A percentile compares a stretch with the other conserved stretches of the same genome.
These are phyloP conservation scores for Thelaira solivaga DNA, from an alignment of 2,888 invertebrate genomes.

Conservation along the genomic window DNA sequence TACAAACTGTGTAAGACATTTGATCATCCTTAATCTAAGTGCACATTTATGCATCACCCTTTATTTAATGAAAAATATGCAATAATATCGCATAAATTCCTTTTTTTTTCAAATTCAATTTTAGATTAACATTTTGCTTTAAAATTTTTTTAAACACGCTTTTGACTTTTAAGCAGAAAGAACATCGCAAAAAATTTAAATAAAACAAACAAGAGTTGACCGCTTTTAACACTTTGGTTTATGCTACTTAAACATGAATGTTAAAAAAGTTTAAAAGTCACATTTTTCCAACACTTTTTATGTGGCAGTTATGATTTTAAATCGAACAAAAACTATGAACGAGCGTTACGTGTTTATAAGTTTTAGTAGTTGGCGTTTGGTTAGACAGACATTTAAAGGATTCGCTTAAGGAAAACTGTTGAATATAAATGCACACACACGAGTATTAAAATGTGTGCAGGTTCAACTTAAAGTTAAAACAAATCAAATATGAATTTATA, in stretches of 20 bases:
- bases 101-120: too few relatives aligned
- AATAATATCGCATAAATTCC: too few relatives aligned
- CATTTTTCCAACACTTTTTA: conserved; percentile 46
- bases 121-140: not conserved
- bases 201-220: conserved; percentile 22
- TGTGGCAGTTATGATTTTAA: conserved; percentile 53
- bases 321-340: conserved; percentile 35
- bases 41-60: too few relatives aligned
- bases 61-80: too few relatives aligned
- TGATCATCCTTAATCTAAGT: too few relatives aligned
- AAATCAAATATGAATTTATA: not conserved
- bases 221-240: conserved; percentile 37
- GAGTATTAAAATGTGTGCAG: not conserved
- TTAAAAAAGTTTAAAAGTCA: conserved; percentile 54
- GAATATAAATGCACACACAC: conserved; percentile 1
- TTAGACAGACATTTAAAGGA: conserved; percentile 15
- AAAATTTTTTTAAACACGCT: conserved; percentile 7
- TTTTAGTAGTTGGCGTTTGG: conserved; percentile 26
- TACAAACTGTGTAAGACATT: too few relatives aligned
- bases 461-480: not conserved
- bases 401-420: conserved; percentile 29
- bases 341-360: conserved; percentile 28
- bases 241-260: conserved; percentile 30
- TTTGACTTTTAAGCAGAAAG: conserved; percentile 5
- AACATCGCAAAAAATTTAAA: not conserved